Evolutionary conservation across 2,888 invertebrate genomes (phyloP), one percentile per base, ranked within the genome.

Genomic region (Colostygia pectinataria): DNA sequence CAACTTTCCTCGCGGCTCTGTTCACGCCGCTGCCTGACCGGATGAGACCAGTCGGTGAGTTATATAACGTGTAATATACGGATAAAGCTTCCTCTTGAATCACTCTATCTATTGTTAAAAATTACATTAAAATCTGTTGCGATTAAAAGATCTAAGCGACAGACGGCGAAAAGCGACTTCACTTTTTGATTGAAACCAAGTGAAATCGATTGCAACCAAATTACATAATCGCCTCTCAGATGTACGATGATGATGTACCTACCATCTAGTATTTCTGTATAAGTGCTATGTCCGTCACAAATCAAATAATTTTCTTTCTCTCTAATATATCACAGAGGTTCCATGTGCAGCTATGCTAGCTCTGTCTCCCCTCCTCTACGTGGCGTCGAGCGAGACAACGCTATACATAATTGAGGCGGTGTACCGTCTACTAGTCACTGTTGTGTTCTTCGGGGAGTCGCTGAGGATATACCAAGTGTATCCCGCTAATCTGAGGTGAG

Each of bases 401-500:
- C 74, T 89, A 31, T 87, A 87, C 70, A 51, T 90, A n/a, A 73
- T 91, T 23, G 87, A 89, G 54, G 90, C 92, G 0, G 69, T 83
- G 1, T 87, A 89, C 60, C 78, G 91, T 15, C 68, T 91, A 13
- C 68, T 91, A 37, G 61, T 91, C 14, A 89, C 90, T 12, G 77
- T 92, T 4, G 79, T 91, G 1, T 78, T 91, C 59, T 91, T 89
- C 66, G 80, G 83, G 0, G 75, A 91, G 2, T 90, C 90, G 0
- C 72, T 91, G 39, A 83, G 80, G 15, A 83, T 92, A 1, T 78
- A 92, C 0, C 91, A 92, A 53, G 81, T 80, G 0, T 93, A 92
- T 61, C 92, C 92, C 0, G 92, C 92, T 53, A 90, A 92, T 61
- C 77, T 92, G 58, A 91, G 93, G 93, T 92, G 36, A 38, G 14